These are phyloP conservation scores for Montipora efflorescens DNA, from an alignment of 64 coral and sea anemone genomes.

Conservation along the genomic window DNA sequence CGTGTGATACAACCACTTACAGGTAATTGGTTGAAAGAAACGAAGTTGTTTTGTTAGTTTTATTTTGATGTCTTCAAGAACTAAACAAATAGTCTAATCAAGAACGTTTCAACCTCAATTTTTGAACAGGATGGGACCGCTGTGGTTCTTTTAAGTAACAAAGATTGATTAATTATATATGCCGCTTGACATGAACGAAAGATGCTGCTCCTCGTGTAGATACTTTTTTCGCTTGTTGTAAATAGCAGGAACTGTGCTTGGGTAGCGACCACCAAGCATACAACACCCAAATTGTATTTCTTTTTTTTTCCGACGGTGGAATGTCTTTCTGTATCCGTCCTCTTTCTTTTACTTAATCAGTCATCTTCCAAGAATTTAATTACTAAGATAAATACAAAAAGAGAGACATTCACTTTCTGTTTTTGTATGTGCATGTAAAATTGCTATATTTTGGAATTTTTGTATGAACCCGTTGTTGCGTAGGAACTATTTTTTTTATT, in stretches of 20 bases:
- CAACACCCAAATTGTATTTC: neutral
- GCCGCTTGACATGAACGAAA: constrained; percentile 18
- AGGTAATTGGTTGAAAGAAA: constrained; percentile 55
- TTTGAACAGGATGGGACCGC: constrained; percentile 43
- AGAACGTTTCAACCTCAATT: constrained; percentile 37
- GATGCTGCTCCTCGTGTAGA: neutral
- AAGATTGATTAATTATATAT: constrained; percentile 62
- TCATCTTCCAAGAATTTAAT: constrained; percentile 43
- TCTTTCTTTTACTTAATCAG: constrained; percentile 16
- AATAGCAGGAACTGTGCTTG: neutral
- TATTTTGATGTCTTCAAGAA: constrained; percentile 60
- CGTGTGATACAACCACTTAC: constrained; percentile 23
- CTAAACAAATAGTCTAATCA: constrained; percentile 63
- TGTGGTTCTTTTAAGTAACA: constrained; percentile 33
- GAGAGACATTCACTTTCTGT: neutral
- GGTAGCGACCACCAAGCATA: no score
- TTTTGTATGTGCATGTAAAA: neutral
- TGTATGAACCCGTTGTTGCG: constrained; percentile 16
- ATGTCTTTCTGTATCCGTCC: neutral
- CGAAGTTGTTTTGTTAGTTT: constrained; percentile 53
- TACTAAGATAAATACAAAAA: constrained; percentile 40
- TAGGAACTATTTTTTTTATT: constrained; percentile 7
- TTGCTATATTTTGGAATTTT: constrained; percentile 4
- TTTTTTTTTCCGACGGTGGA: neutral
- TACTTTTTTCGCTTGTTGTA: neutral